Percentiles rank a stretch among this genome's conserved stretches.
Evolutionary conservation across 2,113 vertebrate genomes (phyloP).

Genomic region (Struthidea cinerea): DNA sequence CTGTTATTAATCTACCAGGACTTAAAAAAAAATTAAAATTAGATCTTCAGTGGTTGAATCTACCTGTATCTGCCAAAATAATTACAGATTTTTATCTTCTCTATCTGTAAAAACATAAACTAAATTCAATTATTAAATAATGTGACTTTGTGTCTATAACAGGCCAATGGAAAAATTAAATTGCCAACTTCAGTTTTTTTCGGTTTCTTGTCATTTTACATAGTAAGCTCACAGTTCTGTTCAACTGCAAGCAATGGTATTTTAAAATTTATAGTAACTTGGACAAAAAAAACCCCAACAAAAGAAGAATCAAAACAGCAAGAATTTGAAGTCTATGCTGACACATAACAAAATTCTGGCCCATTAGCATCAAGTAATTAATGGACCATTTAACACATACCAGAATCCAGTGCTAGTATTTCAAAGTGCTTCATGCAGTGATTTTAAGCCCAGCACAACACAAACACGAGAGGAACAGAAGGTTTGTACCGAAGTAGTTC

Average conservation of each 20-base stretch:
- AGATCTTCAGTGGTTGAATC: neutral
- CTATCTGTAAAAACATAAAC: neutral
- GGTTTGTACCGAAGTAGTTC: slow-evolving; percentile 79
- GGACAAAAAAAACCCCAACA: neutral
- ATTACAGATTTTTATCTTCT: neutral
- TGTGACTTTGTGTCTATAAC: neutral
- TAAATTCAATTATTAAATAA: neutral
- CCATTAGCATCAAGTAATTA: neutral
- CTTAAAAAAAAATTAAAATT: neutral
- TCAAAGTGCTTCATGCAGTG: neutral
- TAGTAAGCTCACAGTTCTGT: neutral
- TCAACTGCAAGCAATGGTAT: neutral
- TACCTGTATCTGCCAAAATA: neutral
- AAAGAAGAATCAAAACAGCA: neutral
- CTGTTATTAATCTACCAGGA: neutral
- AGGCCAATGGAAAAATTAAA: neutral
- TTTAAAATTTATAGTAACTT: neutral
- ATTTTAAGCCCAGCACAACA: neutral
- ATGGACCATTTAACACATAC: neutral
- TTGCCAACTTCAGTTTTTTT: neutral
- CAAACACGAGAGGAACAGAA: neutral
- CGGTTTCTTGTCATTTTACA: neutral
- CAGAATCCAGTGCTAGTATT: neutral
- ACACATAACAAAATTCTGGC: neutral
- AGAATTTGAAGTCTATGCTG: neutral